These are phyloP conservation scores for Zapornia atra DNA, from an alignment of 2,113 vertebrate genomes.

Conservation along the genomic window DNA sequence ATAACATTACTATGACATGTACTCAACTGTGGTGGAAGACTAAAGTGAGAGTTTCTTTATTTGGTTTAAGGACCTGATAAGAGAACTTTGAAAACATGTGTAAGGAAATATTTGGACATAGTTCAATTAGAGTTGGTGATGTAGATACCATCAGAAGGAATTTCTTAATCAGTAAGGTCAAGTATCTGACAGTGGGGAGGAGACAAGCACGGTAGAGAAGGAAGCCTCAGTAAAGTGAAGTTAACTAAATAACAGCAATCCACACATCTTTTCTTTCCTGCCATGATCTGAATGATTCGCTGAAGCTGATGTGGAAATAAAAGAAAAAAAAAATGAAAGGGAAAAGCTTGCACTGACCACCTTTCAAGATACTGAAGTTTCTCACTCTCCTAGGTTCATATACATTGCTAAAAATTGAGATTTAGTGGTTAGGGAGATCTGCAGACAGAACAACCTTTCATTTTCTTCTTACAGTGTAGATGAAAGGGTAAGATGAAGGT, in stretches of 20 bases:
- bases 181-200: not conserved
- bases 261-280: not conserved
- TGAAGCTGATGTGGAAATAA: not conserved
- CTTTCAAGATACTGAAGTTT: not conserved
- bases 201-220: not conserved
- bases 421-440: not conserved
- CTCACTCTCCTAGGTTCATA: not conserved
- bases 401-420: not conserved
- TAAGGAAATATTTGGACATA: not conserved
- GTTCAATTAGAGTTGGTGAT: not conserved
- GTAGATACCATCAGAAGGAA: not conserved
- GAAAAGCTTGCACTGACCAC: not conserved
- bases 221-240: not conserved
- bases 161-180: not conserved
- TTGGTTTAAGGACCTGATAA: not conserved
- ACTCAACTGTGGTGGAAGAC: not conserved
- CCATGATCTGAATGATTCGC: not conserved
- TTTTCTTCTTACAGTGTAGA: not conserved
- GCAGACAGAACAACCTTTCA: not conserved
- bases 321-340: fast-evolving
- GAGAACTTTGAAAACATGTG: not conserved
- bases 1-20: not conserved
- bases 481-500: not conserved
- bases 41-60: not conserved
- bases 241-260: not conserved